These are phyloP conservation scores for Lagothrix lagotricha DNA, from an alignment of 2,797 vertebrate genomes.

Conservation along the genomic window DNA sequence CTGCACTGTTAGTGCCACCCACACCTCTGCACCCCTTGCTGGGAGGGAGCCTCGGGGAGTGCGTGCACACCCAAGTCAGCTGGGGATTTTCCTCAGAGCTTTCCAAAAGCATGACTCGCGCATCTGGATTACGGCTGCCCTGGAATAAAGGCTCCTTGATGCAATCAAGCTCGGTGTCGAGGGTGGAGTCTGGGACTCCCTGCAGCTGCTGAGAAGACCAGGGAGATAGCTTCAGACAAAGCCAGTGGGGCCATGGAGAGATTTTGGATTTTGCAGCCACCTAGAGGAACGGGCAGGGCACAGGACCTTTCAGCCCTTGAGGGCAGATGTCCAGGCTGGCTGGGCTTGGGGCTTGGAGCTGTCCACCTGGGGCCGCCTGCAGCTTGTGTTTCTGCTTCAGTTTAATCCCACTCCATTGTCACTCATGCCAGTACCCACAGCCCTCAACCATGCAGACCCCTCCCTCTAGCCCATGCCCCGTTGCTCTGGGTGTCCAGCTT, in stretches of 20 bases:
- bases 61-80: constrained; percentile 45
- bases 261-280: not conserved
- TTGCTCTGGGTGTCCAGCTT: not conserved
- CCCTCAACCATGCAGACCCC: not conserved
- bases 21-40: not conserved
- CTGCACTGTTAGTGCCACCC: not conserved
- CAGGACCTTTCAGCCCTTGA: not conserved
- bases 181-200: not conserved
- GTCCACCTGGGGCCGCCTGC: not conserved
- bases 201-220: not conserved
- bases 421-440: not conserved
- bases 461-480: not conserved
- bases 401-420: not conserved
- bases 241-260: not conserved
- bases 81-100: constrained; percentile 72
- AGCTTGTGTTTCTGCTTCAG: not conserved
- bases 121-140: constrained; percentile 29
- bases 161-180: not conserved
- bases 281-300: not conserved
- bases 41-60: not conserved
- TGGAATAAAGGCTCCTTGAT: constrained; percentile 23
- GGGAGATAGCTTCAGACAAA: not conserved
- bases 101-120: constrained; percentile 63
- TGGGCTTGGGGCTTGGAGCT: not conserved
- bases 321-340: not conserved